Conservation (phyloP, 2,797 vertebrate species). For the Atherinosoma microstoma region DNA sequence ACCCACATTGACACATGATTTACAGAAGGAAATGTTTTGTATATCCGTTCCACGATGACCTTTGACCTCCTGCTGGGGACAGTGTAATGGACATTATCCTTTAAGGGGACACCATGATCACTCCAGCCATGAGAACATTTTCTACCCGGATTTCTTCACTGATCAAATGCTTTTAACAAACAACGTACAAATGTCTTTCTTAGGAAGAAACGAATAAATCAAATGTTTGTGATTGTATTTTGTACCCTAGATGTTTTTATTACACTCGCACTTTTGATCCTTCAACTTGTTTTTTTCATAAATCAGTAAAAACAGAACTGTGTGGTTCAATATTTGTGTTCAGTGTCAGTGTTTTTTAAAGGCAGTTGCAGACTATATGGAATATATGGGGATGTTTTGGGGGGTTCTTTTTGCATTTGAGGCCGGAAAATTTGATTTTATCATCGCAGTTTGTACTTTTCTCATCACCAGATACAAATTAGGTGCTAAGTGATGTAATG, state of each 20-base stretch:
- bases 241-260: constrained; percentile 34
- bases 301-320: constrained; percentile 42
- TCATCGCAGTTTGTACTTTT: background rate
- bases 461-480: background rate
- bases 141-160: background rate
- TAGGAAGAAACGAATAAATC: constrained; percentile 29
- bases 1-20: background rate
- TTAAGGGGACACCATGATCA: constrained; percentile 2
- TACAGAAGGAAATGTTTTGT: background rate
- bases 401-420: background rate
- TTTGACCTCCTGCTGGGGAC: constrained; percentile 35
- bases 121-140: background rate
- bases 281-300: constrained; percentile 41
- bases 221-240: constrained; percentile 39
- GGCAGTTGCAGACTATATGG: background rate
- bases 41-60: constrained; percentile 19
- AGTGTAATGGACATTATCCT: background rate
- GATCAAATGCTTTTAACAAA: constrained; percentile 23
- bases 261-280: constrained; percentile 65
- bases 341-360: background rate
- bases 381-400: too few relatives aligned
- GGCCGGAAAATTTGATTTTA: background rate
- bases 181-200: constrained; percentile 9
- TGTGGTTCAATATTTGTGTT: constrained; percentile 16
- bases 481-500: background rate